Percentiles rank a stretch among this genome's conserved stretches.
Evolutionary conservation across 2,797 vertebrate species (phyloP).

Genomic region (Bucorvus abyssinicus): DNA sequence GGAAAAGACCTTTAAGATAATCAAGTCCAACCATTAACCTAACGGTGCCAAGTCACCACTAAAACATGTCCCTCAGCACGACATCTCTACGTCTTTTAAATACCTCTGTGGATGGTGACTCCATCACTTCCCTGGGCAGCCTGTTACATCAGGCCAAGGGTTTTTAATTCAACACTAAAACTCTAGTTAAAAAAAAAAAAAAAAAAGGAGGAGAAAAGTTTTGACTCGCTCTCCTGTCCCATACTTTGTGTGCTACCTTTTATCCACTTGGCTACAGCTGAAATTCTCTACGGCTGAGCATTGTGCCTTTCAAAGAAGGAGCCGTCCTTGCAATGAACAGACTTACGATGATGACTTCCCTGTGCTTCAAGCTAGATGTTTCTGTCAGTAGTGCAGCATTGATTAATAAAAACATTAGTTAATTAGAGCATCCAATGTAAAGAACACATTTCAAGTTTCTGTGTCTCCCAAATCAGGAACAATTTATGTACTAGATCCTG

Average conservation of each 20-base stretch:
- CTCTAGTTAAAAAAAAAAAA: too few relatives aligned
- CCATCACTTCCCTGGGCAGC: too few relatives aligned
- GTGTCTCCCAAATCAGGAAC: not conserved
- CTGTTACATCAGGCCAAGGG: not conserved
- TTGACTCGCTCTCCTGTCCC: not conserved
- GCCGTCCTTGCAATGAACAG: not conserved
- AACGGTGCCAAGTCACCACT: too few relatives aligned
- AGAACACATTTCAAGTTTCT: not conserved
- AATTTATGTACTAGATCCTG: not conserved
- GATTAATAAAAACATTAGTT: not conserved
- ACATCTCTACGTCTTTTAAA: too few relatives aligned
- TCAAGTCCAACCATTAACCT: too few relatives aligned
- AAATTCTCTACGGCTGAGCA: not conserved
- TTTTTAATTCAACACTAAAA: not conserved
- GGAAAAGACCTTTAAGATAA: too few relatives aligned
- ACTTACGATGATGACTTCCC: not conserved
- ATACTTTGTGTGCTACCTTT: not conserved
- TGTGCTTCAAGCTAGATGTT: not conserved
- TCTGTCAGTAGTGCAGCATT: rapidly evolving
- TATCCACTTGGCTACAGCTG: not conserved
- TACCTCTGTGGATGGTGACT: too few relatives aligned
- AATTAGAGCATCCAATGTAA: not conserved
- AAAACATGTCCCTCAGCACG: too few relatives aligned
- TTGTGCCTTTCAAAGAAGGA: not conserved
- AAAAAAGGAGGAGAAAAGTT: not conserved